phyloP scores from a whole-genome alignment of 2,113 vertebrate species.

The Xiphophorus maculatus region DNA sequence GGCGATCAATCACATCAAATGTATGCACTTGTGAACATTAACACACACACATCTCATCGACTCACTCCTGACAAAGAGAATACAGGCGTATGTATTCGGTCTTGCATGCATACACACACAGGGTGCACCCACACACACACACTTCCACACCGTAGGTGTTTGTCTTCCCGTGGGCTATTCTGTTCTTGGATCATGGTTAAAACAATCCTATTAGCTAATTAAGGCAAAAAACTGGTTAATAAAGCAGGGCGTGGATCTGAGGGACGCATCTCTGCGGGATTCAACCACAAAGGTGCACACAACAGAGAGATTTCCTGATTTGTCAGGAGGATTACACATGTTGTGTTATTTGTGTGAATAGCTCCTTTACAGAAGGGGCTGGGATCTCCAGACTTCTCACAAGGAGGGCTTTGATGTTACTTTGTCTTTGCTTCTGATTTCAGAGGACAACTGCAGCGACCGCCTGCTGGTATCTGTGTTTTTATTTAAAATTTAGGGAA shows the following conservation, averaged over 20 bases:
- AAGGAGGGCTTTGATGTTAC: constrained; percentile 52
- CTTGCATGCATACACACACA: neutral
- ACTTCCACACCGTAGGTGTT: constrained; percentile 41
- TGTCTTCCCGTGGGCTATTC: constrained; percentile 67
- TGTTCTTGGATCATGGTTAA: constrained; percentile 76
- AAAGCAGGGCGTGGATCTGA: constrained; percentile 53
- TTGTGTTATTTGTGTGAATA: constrained; percentile 40
- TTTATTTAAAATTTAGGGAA: constrained; percentile 24
- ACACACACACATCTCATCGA: constrained; percentile 25
- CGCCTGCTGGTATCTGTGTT: constrained; percentile 9
- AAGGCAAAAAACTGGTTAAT: constrained; percentile 68
- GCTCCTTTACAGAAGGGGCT: constrained; percentile 15
- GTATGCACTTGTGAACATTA: constrained; percentile 4
- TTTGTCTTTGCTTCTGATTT: constrained; percentile 40
- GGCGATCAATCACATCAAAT: constrained; percentile 29
- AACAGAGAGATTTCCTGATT: constrained; percentile 54
- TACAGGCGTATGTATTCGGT: constrained; percentile 4
- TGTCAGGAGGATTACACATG: constrained; percentile 64
- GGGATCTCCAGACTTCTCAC: constrained; percentile 38
- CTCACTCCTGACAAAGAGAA: constrained; percentile 16
- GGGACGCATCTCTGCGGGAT: constrained; percentile 54
- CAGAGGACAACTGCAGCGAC: constrained; percentile 27
- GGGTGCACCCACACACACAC: constrained; percentile 12
- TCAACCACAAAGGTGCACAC: constrained; percentile 60
- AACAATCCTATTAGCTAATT: constrained; percentile 79